These are phyloP conservation scores for Dendroctonus valens DNA, from an alignment of 1,140 invertebrate genomes.

Conservation along the genomic window DNA sequence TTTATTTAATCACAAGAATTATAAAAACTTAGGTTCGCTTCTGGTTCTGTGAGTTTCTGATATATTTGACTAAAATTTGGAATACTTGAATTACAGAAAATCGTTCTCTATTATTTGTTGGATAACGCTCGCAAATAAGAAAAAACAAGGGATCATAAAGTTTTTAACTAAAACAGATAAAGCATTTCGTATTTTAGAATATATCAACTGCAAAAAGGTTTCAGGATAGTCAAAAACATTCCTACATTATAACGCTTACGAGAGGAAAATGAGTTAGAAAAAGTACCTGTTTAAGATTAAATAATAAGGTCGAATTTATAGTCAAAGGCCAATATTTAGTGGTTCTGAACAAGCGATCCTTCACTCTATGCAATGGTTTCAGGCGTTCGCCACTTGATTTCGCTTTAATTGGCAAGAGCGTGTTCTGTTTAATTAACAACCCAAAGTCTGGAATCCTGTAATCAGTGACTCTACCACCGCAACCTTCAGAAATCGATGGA, in stretches of 20 bases:
- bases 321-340: slow-evolving; percentile 93
- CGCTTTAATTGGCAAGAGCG: slow-evolving; percentile 67
- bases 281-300: slow-evolving; percentile 75
- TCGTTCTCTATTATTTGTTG: too few species aligned
- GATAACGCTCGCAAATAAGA: too few species aligned
- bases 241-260: too few species aligned
- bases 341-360: slow-evolving; percentile 68
- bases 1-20: too few species aligned
- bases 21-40: too few species aligned
- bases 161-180: too few species aligned
- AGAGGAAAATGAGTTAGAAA: too few species aligned
- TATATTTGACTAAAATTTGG: too few species aligned
- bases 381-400: slow-evolving; percentile 48
- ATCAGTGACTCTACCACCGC: slow-evolving; percentile 89
- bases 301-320: slow-evolving; percentile 86
- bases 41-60: too few species aligned
- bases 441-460: slow-evolving; percentile 88
- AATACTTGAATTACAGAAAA: too few species aligned
- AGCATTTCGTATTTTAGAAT: neutral
- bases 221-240: too few species aligned
- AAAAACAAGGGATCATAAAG: too few species aligned
- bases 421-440: slow-evolving; percentile 81
- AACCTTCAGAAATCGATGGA: slow-evolving; percentile 91
- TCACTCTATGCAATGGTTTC: slow-evolving; percentile 61
- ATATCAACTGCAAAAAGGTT: neutral